A percentile compares a stretch with the other conserved stretches of the same genome.
Conservation (phyloP, 2,113 vertebrate genomes). For the Caranx ignobilis region DNA sequence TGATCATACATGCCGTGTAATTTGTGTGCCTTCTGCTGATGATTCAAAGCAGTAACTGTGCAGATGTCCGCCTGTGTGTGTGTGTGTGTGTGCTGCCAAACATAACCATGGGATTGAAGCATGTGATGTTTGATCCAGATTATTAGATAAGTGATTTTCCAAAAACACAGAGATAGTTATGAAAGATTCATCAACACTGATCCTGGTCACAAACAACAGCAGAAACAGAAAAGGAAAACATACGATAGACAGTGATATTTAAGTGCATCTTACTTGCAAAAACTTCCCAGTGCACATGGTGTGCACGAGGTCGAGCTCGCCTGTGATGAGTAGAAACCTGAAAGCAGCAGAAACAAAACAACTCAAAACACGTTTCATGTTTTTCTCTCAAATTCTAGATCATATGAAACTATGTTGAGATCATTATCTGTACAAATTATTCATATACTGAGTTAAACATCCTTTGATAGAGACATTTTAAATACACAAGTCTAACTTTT, state of each 20-base stretch:
- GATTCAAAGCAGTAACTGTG: conserved; percentile 27
- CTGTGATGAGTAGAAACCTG: conserved; percentile 86
- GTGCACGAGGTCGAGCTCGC: conserved; percentile 83
- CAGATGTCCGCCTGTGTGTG: background rate
- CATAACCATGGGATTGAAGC: conserved; percentile 62
- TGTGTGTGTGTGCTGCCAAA: conserved; percentile 34
- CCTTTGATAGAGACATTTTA: background rate
- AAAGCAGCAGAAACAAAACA: conserved; percentile 34
- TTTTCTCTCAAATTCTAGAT: background rate
- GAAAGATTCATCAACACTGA: conserved; percentile 1
- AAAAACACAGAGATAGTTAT: conserved; percentile 29
- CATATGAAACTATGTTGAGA: background rate
- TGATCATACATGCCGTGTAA: background rate
- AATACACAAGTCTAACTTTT: background rate
- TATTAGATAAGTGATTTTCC: conserved; percentile 50
- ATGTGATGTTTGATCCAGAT: conserved; percentile 65
- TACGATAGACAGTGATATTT: background rate
- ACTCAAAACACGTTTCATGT: background rate
- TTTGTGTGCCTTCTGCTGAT: conserved; percentile 15
- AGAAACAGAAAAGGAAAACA: background rate
- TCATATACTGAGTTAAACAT: background rate
- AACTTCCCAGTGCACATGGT: conserved; percentile 84
- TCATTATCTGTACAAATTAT: background rate
- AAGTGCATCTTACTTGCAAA: conserved; percentile 88
- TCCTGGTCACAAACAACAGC: conserved; percentile 18